Percentiles rank a stretch among this genome's conserved stretches.
Evolutionary conservation across 1,140 invertebrate genomes (phyloP).

Genomic region (Lethocerus indicus): DNA sequence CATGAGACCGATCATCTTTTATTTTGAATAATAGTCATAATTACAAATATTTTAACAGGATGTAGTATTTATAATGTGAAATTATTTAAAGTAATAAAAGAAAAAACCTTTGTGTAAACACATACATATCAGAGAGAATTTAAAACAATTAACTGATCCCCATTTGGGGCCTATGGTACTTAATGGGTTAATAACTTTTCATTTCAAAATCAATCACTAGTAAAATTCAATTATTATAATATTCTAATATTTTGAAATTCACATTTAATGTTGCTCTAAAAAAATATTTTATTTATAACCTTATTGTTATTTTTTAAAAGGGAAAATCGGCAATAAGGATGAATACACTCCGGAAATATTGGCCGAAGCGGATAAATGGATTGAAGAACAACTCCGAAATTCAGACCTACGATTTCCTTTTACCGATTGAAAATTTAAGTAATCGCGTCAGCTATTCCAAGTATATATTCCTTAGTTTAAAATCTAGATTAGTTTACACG

Average conservation of each 20-base stretch:
- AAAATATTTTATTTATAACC: neutral
- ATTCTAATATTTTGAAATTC: neutral
- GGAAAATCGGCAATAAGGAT: constrained; percentile 11
- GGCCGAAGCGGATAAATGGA: constrained; percentile 16
- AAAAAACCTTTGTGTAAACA: constrained; percentile 3
- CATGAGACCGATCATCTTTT: too few species aligned
- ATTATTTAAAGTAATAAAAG: neutral
- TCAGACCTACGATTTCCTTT: constrained; percentile 18
- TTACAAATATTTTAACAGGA: too few species aligned
- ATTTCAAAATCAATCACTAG: neutral
- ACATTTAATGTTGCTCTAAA: neutral
- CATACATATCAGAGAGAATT: neutral
- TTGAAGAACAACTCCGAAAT: constrained; percentile 13
- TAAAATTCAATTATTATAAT: neutral
- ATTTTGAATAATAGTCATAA: too few species aligned
- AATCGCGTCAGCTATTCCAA: too few species aligned
- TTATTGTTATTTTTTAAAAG: constrained; percentile 6
- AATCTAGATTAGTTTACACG: too few species aligned
- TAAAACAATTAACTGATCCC: too few species aligned
- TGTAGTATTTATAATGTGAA: too few species aligned
- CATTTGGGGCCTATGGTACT: too few species aligned
- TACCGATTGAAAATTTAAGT: too few species aligned
- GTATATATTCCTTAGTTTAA: too few species aligned
- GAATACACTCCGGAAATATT: constrained; percentile 17
- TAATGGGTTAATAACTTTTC: neutral